phyloP scores from a whole-genome alignment of 2,797 vertebrate genomes.

The Cossypha dichroa region DNA sequence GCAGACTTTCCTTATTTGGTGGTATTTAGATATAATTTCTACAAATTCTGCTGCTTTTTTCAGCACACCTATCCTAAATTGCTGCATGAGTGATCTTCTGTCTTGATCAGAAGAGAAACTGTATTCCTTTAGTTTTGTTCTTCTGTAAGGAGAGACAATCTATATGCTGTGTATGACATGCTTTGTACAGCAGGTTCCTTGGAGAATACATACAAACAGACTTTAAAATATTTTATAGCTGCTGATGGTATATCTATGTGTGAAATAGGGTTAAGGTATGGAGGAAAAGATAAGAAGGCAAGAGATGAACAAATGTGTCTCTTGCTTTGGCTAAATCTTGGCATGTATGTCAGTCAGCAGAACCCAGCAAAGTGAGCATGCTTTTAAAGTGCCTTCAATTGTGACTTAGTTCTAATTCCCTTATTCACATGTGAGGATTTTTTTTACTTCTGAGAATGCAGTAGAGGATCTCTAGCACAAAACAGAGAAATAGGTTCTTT shows the following conservation, averaged over 20 bases:
- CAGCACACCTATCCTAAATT: neutral
- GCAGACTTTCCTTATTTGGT: neutral
- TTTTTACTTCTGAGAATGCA: neutral
- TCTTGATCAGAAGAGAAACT: neutral
- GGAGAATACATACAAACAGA: neutral
- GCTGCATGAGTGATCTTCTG: neutral
- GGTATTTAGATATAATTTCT: neutral
- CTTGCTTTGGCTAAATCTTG: neutral
- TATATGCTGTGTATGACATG: accelerated
- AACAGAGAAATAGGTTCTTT: neutral
- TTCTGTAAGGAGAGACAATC: neutral
- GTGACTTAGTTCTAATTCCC: neutral
- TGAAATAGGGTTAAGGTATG: neutral
- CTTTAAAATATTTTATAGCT: neutral
- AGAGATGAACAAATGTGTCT: accelerated
- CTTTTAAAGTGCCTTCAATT: neutral
- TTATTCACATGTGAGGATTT: neutral
- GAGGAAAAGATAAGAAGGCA: neutral
- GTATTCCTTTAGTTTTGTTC: neutral
- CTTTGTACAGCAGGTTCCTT: neutral
- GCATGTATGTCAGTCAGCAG: neutral
- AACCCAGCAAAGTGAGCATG: neutral
- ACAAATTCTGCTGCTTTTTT: neutral
- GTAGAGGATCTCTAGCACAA: neutral
- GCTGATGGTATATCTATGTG: neutral